Percentiles rank a stretch among this genome's conserved stretches.
These are phyloP conservation scores for Dermatemys mawii DNA, from an alignment of 2,113 vertebrate species.

Conservation along the genomic window DNA sequence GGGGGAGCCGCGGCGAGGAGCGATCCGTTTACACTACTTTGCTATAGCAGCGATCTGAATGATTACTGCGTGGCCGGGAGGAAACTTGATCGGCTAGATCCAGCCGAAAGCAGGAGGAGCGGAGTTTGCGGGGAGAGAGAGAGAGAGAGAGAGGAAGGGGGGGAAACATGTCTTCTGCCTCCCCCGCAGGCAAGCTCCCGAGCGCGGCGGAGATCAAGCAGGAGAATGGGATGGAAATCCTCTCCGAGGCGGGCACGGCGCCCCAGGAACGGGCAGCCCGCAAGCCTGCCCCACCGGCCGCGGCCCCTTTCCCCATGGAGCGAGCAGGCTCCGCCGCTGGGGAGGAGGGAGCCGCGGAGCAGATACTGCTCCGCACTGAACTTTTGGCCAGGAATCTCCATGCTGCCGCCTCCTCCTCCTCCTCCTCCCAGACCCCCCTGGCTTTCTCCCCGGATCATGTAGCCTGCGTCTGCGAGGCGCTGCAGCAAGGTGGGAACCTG, in stretches of 20 bases:
- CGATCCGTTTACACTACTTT: slow-evolving; percentile 86
- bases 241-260: slow-evolving; percentile 60
- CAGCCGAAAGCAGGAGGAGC: slow-evolving; percentile 87
- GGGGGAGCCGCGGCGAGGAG: slow-evolving; percentile 79
- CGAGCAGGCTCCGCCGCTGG: slow-evolving; percentile 84
- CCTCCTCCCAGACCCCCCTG: slow-evolving; percentile 87
- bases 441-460: slow-evolving; percentile 98
- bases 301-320: slow-evolving; percentile 87
- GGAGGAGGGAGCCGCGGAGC: slow-evolving; percentile 83
- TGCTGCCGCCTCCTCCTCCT: slow-evolving; percentile 27
- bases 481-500: slow-evolving; percentile 98
- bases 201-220: slow-evolving; percentile 93
- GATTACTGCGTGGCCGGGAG: slow-evolving; percentile 92
- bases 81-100: slow-evolving; percentile 95
- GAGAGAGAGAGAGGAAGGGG: slow-evolving; percentile 56
- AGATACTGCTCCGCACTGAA: slow-evolving; percentile 87
- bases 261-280: slow-evolving; percentile 60
- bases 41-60: slow-evolving; percentile 92
- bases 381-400: slow-evolving; percentile 82
- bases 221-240: slow-evolving; percentile 92
- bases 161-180: slow-evolving; percentile 93
- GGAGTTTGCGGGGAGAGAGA: slow-evolving; percentile 83
- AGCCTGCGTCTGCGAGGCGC: slow-evolving; percentile 97
- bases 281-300: slow-evolving; percentile 72
- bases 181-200: slow-evolving; percentile 92